Base-by-base conservation (phyloP, 1,140 invertebrate genomes). In the Pectinophora gossypiella region DNA sequence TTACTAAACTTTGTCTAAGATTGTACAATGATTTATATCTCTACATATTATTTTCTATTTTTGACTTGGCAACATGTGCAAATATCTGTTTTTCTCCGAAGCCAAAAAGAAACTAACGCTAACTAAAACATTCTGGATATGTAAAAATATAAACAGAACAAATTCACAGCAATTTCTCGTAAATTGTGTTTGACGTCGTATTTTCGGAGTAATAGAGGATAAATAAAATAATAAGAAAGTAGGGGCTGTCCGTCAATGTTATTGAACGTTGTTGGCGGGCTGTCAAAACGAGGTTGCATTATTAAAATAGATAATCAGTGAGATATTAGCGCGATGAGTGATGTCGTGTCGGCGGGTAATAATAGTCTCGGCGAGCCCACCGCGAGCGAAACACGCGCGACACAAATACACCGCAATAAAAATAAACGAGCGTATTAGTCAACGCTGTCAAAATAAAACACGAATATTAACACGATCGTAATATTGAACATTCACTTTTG, bases 391-490 rank as follows among this genome's bases (percentile, higher is more conserved):
- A 13, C 42, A 19, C 42, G 19, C 36, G 12, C 6, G 12, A 15
- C 55, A 62, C 60, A 70, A 59, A 57, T 56, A 71, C 61, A 75
- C 23, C 35, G 75, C 71, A 75, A 81, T 79, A 85, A 85, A 85
- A 85, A 84, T 87, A 85, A 87, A 83, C 77, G 78, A 68, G 61
- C 63, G 73, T 80, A 85, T 85, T 87, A 79, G 73, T 87, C 81
- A 85, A 68, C 75, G 68, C 54, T 82, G 84, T 82, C 81, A 84
- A 82, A 87, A 84, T 77, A 83, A 79, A 74, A 74, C 65, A 60
- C 61, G 60, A 70, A 66, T 75, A 70, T 79, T 72, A 70, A 78
- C 61, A 72, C 59, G 48, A 59, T 62, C 52, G 58, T 67, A 61
- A 68, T 68, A 58, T 61, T 60, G 43, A 68, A 59, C 54, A 61